Base-by-base conservation (phyloP, 2,113 vertebrate species). In the Caretta caretta region DNA sequence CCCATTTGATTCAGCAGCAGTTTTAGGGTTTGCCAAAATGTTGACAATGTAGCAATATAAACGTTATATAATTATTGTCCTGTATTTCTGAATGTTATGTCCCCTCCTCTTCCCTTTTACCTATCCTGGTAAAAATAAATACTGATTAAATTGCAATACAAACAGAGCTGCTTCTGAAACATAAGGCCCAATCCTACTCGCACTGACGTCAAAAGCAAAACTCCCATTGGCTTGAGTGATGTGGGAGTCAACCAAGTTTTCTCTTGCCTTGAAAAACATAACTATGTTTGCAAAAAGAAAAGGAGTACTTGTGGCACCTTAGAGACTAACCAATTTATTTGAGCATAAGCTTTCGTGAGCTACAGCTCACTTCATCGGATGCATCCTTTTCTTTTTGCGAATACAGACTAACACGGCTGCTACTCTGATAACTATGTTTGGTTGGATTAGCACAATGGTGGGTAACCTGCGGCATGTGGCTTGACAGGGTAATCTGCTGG, bases 231-330 rank as follows among this genome's bases (percentile, higher is more conserved):
- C 48, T 22, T 4, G 72, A 69, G 57, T 59, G 65, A 31, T 46
- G 2, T 50, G 14, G 22, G 76, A 42, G 27, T 25, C 17, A 14
- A n/a, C 38, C 20, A 11, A 0, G 0, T 48, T 76, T 80, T 3
- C 29, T 53, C 16, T 50, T 65, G 35, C 25, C 65, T 76, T 80
- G 87, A 42, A 80, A 13, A 0, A 0, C 1, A 4, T 5, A 13
- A 0, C 1, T 8, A 75, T 6, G 25, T 69, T 79, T 38, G 11
- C 42, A 42, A 42, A 42, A 42, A 42, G 42, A 42, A 42, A 42
- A 42, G 42, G 42, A 42, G 42, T 5, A 42, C 42, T 42, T 42
- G 42, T 42, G 42, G 42, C 42, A 42, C 42, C 42, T 42, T 42
- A 42, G 42, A 42, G 42, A 42, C 42, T 42, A 42, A 42, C 42